These are phyloP conservation scores for Alca torda DNA, from an alignment of 2,797 vertebrate species.

Conservation along the genomic window DNA sequence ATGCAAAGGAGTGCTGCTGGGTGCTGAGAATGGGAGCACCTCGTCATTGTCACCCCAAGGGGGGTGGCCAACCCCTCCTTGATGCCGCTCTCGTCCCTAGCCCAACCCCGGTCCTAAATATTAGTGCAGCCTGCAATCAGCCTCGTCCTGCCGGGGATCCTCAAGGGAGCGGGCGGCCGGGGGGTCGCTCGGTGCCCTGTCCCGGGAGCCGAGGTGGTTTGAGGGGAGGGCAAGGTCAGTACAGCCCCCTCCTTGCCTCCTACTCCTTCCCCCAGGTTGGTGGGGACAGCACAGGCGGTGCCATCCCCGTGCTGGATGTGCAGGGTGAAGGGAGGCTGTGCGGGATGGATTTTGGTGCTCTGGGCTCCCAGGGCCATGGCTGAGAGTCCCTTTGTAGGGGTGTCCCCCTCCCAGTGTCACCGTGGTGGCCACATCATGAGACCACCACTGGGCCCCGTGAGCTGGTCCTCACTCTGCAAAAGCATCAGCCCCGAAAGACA, in stretches of 20 bases:
- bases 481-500: background rate
- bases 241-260: background rate
- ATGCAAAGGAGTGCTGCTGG: background rate
- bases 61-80: background rate
- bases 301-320: background rate
- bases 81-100: background rate
- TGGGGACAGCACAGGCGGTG: background rate
- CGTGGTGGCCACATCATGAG: background rate
- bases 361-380: background rate
- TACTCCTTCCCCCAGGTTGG: background rate
- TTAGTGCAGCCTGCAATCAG: constrained; percentile 17
- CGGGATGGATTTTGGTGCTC: background rate
- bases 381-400: background rate
- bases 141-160: background rate
- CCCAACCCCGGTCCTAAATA: background rate
- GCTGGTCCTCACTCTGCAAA: background rate
- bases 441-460: background rate
- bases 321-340: background rate
- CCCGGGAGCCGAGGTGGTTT: fast-evolving
- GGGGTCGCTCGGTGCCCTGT: background rate
- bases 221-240: background rate
- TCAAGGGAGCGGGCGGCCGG: background rate
- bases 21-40: background rate
- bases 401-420: background rate
- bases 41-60: background rate